Conservation (phyloP, 92 coral and sea anemone genomes). For the Meandrina meandrites region DNA sequence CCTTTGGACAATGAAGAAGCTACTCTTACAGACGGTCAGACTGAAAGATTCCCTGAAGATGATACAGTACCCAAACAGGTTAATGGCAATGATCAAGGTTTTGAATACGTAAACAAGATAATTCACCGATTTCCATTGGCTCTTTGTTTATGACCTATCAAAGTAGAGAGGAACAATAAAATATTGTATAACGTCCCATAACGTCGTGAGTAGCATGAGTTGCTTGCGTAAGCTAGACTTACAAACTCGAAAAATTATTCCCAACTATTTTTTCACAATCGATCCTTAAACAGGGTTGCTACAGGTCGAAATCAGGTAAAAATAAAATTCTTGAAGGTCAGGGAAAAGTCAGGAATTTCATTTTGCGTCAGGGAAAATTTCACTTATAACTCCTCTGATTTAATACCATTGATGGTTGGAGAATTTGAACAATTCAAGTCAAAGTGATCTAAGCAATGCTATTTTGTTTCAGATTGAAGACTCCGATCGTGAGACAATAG, state of each 20-base stretch:
- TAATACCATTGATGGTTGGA: too few relatives aligned
- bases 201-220: not conserved
- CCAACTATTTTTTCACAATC: too few relatives aligned
- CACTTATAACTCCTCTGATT: too few relatives aligned
- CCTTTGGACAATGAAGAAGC: constrained; percentile 73
- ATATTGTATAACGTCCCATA: not conserved
- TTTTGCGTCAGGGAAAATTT: too few relatives aligned
- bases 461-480: constrained; percentile 46
- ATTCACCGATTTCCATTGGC: not conserved
- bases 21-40: constrained; percentile 49
- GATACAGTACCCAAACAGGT: constrained; percentile 41
- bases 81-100: not conserved
- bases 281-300: too few relatives aligned
- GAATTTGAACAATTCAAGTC: too few relatives aligned
- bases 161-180: not conserved
- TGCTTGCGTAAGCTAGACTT: not conserved
- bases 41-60: constrained; percentile 22
- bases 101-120: not conserved
- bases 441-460: too few relatives aligned
- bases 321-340: too few relatives aligned
- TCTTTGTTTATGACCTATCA: not conserved
- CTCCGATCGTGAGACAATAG: constrained; percentile 87
- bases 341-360: too few relatives aligned
- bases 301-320: too few relatives aligned
- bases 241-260: not conserved